Evolutionary conservation across 2,888 invertebrate species (phyloP).

Genomic region (Steinernema carpocapsae): DNA sequence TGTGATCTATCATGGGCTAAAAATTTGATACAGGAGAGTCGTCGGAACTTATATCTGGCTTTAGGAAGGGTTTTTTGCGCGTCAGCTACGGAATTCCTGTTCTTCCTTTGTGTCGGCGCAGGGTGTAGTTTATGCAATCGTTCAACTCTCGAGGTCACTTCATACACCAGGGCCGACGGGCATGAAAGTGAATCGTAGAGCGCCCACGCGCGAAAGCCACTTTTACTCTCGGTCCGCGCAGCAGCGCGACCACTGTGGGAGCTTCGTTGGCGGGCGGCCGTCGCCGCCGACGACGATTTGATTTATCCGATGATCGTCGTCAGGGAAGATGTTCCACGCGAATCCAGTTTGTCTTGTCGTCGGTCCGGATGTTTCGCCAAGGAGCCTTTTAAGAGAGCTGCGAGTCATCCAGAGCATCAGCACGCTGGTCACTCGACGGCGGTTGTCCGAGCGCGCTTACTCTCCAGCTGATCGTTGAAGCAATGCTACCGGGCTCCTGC

Average conservation of each 20-base stretch:
- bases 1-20: not conserved
- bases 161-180: constrained; percentile 21
- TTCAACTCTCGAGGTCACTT: constrained; percentile 25
- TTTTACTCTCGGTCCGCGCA: not conserved
- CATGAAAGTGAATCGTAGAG: constrained; percentile 22
- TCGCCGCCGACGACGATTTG: constrained; percentile 21
- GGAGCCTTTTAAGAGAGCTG: constrained; percentile 34
- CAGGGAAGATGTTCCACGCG: constrained; percentile 35
- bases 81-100: not conserved
- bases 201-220: not conserved
- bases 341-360: constrained; percentile 35
- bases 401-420: constrained; percentile 33
- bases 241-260: constrained; percentile 7
- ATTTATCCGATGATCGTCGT: constrained; percentile 28
- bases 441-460: constrained; percentile 28
- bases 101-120: constrained; percentile 26
- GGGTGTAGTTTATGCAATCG: constrained; percentile 22
- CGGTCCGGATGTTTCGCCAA: constrained; percentile 33
- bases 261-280: constrained; percentile 26
- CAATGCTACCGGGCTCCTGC: constrained; percentile 22
- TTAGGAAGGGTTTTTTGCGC: not conserved
- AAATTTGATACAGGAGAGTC: too few relatives aligned
- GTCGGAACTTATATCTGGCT: not conserved
- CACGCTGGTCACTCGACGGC: constrained; percentile 32
- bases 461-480: not conserved